These are phyloP conservation scores for Percina caprodes DNA, from an alignment of 2,113 vertebrate species.

Conservation along the genomic window DNA sequence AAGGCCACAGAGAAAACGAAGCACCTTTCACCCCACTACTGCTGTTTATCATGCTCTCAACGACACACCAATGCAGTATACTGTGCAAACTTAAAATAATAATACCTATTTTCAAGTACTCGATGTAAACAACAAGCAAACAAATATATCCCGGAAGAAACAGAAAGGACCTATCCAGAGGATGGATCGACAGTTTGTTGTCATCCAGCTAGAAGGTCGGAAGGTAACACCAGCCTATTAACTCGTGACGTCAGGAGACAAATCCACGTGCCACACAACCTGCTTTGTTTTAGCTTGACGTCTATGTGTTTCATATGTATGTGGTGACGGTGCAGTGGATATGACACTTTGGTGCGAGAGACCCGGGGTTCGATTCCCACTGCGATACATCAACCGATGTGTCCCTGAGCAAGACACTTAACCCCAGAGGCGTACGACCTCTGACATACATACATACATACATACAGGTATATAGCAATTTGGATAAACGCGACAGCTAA, in stretches of 20 bases:
- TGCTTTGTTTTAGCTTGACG: not conserved
- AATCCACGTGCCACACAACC: conserved; percentile 21
- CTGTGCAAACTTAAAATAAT: conserved; percentile 59
- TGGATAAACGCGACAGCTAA: too few species aligned
- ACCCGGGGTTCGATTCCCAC: too few species aligned
- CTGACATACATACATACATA: too few species aligned
- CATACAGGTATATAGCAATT: too few species aligned
- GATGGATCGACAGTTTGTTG: conserved; percentile 65
- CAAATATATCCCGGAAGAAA: conserved; percentile 58
- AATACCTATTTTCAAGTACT: conserved; percentile 78
- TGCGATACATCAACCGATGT: too few species aligned
- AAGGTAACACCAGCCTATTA: conserved; percentile 36
- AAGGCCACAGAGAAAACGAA: conserved; percentile 79
- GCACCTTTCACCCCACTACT: conserved; percentile 65
- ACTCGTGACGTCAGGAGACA: conserved; percentile 48
- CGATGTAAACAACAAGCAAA: conserved; percentile 76
- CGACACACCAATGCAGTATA: conserved; percentile 47
- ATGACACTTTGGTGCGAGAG: too few species aligned
- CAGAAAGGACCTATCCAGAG: conserved; percentile 42
- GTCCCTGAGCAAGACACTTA: too few species aligned
- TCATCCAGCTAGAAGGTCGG: conserved; percentile 40
- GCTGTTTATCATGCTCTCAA: conserved; percentile 60
- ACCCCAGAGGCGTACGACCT: too few species aligned
- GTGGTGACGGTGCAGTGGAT: too few species aligned
- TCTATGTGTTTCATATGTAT: not conserved